Percentiles rank a stretch among this genome's conserved stretches.
These are phyloP conservation scores for Strongylocentrotus purpuratus DNA, from an alignment of 35 echinoderm and acorn worm species.

Conservation along the genomic window DNA sequence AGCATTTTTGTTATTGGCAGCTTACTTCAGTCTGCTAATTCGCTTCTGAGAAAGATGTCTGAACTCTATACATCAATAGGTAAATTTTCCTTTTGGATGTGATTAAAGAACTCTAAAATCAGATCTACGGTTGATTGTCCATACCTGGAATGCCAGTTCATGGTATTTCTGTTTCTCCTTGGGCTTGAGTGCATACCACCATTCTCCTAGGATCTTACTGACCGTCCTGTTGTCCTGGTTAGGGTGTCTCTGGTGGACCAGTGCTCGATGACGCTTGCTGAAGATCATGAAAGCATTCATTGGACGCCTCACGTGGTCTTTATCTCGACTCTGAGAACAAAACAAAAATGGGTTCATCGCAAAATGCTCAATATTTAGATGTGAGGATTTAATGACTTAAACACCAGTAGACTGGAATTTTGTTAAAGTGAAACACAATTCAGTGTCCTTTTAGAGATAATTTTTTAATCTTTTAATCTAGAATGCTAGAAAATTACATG, in stretches of 20 bases:
- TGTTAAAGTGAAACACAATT: background rate
- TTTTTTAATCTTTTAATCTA: no score
- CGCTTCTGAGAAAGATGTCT: no score
- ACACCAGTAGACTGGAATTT: background rate
- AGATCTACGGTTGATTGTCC: background rate
- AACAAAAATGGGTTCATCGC: background rate
- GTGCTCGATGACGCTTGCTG: conserved; percentile 91
- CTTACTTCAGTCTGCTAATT: no score
- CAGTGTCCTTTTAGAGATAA: no score
- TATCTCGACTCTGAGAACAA: conserved; percentile 78
- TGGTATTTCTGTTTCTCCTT: conserved; percentile 97
- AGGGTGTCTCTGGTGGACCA: conserved; percentile 93
- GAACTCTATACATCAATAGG: no score
- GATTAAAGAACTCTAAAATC: no score
- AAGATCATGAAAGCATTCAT: conserved; percentile 99
- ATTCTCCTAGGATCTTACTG: conserved; percentile 97
- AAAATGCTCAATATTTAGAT: background rate
- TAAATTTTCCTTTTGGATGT: no score
- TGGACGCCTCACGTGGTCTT: conserved; percentile 89
- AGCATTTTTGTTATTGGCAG: no score
- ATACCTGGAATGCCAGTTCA: conserved; percentile 93
- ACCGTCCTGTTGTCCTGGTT: conserved; percentile 98
- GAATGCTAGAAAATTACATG: no score
- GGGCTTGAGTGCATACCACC: conserved; percentile 95
- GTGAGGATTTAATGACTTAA: background rate